phyloP scores from a whole-genome alignment of 2,797 vertebrate genomes.

The Anguilla pacifica region DNA sequence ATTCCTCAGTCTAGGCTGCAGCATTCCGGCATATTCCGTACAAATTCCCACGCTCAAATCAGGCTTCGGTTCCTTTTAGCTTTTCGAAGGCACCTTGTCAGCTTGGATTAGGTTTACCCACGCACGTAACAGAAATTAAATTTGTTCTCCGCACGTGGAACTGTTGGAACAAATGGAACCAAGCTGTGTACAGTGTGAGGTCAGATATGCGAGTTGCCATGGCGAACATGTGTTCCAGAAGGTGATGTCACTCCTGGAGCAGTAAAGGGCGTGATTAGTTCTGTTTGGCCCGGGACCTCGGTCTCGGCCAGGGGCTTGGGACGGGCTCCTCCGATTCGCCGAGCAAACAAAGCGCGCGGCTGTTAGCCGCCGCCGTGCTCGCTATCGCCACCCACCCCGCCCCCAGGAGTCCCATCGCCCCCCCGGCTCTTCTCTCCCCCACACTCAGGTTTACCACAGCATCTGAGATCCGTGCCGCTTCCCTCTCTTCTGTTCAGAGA shows the following conservation, averaged over 20 bases:
- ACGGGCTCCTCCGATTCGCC: neutral
- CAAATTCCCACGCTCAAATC: neutral
- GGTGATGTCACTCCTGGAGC: neutral
- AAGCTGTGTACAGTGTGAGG: neutral
- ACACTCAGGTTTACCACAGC: no score
- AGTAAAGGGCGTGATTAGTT: neutral
- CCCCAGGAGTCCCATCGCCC: no score
- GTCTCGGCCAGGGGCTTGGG: no score
- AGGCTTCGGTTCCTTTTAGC: neutral
- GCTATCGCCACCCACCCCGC: neutral
- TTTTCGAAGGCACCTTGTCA: neutral
- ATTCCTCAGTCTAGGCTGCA: no score
- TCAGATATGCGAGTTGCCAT: neutral
- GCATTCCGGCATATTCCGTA: no score
- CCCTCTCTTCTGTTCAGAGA: neutral
- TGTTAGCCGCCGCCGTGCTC: neutral
- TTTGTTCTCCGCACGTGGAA: neutral
- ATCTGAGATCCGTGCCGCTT: no score
- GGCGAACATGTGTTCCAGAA: neutral
- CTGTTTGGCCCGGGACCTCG: neutral
- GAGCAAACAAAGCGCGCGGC: neutral
- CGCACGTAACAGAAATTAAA: constrained; percentile 39
- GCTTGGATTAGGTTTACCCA: neutral
- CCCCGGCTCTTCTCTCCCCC: neutral
- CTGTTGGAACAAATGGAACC: neutral